Percentiles rank a stretch among this genome's conserved stretches.
Evolutionary conservation across 1,140 invertebrate genomes (phyloP).

Genomic region (Ylistrum balloti): DNA sequence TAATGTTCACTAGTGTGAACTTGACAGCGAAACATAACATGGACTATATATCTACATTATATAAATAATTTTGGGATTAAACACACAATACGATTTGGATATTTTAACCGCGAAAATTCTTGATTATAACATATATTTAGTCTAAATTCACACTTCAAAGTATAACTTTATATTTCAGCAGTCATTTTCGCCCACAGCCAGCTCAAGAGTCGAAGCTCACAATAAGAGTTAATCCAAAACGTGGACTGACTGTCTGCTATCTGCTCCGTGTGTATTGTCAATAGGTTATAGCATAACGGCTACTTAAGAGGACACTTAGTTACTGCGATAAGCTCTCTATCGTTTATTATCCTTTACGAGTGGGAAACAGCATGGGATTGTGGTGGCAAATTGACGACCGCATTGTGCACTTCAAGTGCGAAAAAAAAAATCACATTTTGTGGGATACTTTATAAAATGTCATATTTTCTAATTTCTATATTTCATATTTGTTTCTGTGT

Average conservation of each 20-base stretch:
- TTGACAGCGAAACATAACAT: conserved; percentile 1
- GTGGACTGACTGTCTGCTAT: conserved; percentile 13
- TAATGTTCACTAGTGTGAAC: not conserved
- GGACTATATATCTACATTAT: not conserved
- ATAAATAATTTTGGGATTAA: not conserved
- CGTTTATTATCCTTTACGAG: not conserved
- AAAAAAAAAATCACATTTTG: not conserved
- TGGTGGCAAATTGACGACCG: not conserved
- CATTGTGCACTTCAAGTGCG: not conserved
- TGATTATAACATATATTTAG: conserved; percentile 30
- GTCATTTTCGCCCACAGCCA: conserved; percentile 24
- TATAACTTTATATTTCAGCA: not conserved
- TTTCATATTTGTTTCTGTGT: not conserved
- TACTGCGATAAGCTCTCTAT: conserved; percentile 1
- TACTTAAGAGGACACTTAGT: conserved; percentile 18
- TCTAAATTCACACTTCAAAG: conserved; percentile 39
- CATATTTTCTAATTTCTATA: too few species aligned
- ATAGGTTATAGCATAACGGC: conserved; percentile 32
- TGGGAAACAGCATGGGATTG: not conserved
- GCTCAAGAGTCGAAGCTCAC: conserved; percentile 22
- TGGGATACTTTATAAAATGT: not conserved
- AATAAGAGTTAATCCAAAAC: not conserved
- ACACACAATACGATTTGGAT: not conserved
- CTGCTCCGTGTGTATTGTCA: conserved; percentile 8
- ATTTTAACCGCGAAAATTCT: conserved; percentile 29